These are phyloP conservation scores for Eurystomus gularis DNA, from an alignment of 2,113 vertebrate species.

Conservation along the genomic window DNA sequence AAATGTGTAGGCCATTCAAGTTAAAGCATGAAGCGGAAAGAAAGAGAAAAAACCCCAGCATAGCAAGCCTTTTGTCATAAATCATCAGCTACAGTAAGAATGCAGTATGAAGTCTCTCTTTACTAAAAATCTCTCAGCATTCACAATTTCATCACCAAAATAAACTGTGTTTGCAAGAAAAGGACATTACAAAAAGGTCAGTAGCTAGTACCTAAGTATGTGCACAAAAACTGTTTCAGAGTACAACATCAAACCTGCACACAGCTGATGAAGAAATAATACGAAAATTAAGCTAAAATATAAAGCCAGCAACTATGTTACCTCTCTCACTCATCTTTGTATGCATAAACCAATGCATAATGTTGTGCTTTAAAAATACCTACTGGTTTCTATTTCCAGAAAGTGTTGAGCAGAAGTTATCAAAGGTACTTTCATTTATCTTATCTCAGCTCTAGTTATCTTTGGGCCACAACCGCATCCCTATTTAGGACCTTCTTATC, in stretches of 20 bases:
- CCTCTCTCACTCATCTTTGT: not conserved
- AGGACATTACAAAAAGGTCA: not conserved
- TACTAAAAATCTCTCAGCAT: constrained; percentile 38
- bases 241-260: not conserved
- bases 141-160: constrained; percentile 52
- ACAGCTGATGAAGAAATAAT: not conserved
- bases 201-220: not conserved
- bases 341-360: not conserved
- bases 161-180: not conserved
- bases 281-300: not conserved
- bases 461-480: not conserved
- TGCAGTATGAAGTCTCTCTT: constrained; percentile 39
- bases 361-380: not conserved
- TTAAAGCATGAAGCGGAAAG: not conserved
- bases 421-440: not conserved
- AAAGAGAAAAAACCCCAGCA: constrained; percentile 29
- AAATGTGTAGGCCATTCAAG: not conserved
- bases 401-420: not conserved
- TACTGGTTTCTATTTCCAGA: not conserved
- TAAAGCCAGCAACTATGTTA: not conserved
- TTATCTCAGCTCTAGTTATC: not conserved
- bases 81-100: constrained; percentile 50
- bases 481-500: not conserved
- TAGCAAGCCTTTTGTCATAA: constrained; percentile 15
- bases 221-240: not conserved